Conservation (phyloP, 1,140 invertebrate genomes). For the Bicyclus anynana region DNA sequence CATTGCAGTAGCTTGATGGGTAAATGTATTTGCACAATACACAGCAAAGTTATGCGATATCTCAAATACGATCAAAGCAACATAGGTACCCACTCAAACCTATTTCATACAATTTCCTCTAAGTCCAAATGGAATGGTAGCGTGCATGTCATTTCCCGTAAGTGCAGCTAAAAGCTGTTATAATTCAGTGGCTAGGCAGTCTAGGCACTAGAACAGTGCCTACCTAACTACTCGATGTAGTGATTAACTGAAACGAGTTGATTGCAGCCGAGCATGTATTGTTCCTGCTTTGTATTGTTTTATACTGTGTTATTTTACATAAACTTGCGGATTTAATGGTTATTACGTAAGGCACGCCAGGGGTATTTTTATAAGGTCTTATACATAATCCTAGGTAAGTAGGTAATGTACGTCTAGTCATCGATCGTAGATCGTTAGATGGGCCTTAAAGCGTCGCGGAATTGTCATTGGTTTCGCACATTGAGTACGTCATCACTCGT, state of each 20-base stretch:
- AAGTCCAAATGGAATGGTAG: slow-evolving; percentile 14
- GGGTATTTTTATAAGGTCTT: too few species aligned
- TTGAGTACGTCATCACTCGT: too few species aligned
- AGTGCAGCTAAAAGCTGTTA: slow-evolving; percentile 13
- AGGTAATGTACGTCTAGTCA: too few species aligned
- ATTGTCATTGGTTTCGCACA: too few species aligned
- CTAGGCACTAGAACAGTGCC: not conserved
- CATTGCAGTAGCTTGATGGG: too few species aligned
- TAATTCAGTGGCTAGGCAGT: slow-evolving; percentile 8
- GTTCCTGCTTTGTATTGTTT: slow-evolving; percentile 9
- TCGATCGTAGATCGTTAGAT: too few species aligned
- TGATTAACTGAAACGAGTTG: slow-evolving; percentile 25
- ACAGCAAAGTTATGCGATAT: too few species aligned
- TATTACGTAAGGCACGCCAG: not conserved
- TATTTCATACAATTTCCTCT: not conserved
- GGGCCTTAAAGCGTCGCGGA: too few species aligned
- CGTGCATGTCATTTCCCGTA: slow-evolving; percentile 12
- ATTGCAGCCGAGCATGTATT: slow-evolving; percentile 26
- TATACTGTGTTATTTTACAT: not conserved
- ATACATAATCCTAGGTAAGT: too few species aligned
- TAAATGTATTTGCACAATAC: too few species aligned
- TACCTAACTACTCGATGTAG: slow-evolving; percentile 11
- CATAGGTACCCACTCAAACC: too few species aligned
- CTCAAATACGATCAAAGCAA: too few species aligned
- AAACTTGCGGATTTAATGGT: not conserved